A percentile compares a stretch with the other conserved stretches of the same genome.
These are phyloP conservation scores for Rhagoletis pomonella DNA, from an alignment of 1,140 invertebrate genomes.

Conservation along the genomic window DNA sequence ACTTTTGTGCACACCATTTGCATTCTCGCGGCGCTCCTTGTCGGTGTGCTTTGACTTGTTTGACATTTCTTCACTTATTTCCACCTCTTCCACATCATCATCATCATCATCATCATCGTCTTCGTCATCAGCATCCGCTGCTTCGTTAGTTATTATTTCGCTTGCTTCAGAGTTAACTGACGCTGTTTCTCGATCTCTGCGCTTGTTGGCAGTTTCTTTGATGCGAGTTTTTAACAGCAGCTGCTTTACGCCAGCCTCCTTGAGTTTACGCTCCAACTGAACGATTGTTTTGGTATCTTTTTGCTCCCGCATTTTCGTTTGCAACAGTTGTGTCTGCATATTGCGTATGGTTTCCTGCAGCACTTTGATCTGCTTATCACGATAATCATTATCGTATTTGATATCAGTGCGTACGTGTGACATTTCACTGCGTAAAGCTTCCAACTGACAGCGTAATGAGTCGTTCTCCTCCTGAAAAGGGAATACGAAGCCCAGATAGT, in stretches of 20 bases:
- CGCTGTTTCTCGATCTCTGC: conserved; percentile 42
- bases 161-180: conserved; percentile 51
- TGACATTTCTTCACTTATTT: conserved; percentile 35
- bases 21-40: background rate
- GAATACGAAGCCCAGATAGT: too few relatives aligned
- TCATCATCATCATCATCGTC: background rate
- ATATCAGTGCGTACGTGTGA: conserved; percentile 81
- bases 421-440: conserved; percentile 95
- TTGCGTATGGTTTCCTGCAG: conserved; percentile 85
- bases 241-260: conserved; percentile 71
- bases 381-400: conserved; percentile 75
- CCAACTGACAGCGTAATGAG: conserved; percentile 91
- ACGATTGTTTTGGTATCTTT: conserved; percentile 79
- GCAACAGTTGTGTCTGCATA: conserved; percentile 85
- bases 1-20: background rate
- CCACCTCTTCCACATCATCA: conserved; percentile 55
- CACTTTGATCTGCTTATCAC: conserved; percentile 74
- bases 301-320: conserved; percentile 79
- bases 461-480: conserved; percentile 86
- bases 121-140: background rate
- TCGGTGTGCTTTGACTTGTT: background rate
- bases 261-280: conserved; percentile 77
- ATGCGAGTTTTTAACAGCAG: conserved; percentile 62
- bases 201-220: conserved; percentile 65
- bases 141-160: conserved; percentile 37